Evolutionary conservation across 1,140 invertebrate species (phyloP).

Genomic region (Drosophila oshimai): DNA sequence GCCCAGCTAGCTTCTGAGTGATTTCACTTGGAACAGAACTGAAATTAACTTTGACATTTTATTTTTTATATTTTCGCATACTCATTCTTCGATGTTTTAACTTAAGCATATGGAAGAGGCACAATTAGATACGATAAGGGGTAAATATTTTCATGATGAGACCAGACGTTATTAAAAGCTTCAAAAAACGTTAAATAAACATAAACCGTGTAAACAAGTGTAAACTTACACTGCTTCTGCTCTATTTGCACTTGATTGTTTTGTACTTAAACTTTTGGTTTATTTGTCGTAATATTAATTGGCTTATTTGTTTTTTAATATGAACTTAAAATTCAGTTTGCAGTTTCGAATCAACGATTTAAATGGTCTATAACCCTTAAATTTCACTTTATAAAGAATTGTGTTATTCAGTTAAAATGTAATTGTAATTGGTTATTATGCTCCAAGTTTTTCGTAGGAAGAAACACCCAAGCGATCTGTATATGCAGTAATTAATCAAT

Average conservation of each 20-base stretch:
- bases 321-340: too few relatives aligned
- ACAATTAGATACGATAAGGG: slow-evolving; percentile 13
- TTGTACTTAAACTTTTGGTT: too few relatives aligned
- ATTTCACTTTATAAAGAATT: too few relatives aligned
- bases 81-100: slow-evolving; percentile 23
- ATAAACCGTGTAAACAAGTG: too few relatives aligned
- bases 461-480: neutral
- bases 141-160: slow-evolving; percentile 15
- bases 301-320: too few relatives aligned
- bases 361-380: too few relatives aligned
- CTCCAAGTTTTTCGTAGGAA: neutral
- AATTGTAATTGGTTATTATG: neutral
- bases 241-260: too few relatives aligned
- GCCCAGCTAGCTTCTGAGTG: slow-evolving; percentile 24
- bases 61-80: slow-evolving; percentile 31
- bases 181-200: neutral
- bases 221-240: too few relatives aligned
- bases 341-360: too few relatives aligned
- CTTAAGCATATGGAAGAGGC: slow-evolving; percentile 23
- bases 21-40: slow-evolving; percentile 15
- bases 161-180: neutral
- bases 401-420: too few relatives aligned
- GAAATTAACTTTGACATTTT: slow-evolving; percentile 53
- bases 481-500: slow-evolving; percentile 13
- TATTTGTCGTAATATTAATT: too few relatives aligned